Evolutionary conservation across 1,140 invertebrate genomes (phyloP), one percentile per base, ranked within the genome.

Genomic region (Pogonognathellus flavescens): DNA sequence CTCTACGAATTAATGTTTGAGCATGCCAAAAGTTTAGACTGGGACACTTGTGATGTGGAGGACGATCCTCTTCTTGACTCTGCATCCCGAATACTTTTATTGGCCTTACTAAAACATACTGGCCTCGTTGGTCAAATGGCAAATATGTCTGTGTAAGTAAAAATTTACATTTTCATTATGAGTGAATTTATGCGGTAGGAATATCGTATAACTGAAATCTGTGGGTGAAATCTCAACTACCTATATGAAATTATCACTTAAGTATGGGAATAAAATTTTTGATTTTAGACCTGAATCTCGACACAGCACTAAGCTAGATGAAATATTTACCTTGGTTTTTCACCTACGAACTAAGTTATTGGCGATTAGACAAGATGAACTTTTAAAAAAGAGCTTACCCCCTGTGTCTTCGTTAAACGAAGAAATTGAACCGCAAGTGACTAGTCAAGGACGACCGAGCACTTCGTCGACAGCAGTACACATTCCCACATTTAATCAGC

Each of bases 91-190:
- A 91, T 92, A 83, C 90, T 93, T 84, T 88, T 94, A 25, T 91
- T 92, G n/a, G 91, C 91, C 10, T 88, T 93, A 16, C 88, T 94
- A 6, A 93, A 92, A 88, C 92, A 93, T 82, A 92, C 92, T 18
- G 92, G 92, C 13, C 88, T 92, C 8, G 59, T 88, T 0, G n/a
- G 83, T 13, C 60, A 84, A 81, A 82, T 89, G 72, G 18, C 82
- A n/a, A 72, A n/a, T 6, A 88, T 88, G 85, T 85, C 88, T 13
- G 70, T 89, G 87, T 88, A 88, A 87, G 87, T n/a, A n/a, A n/a
- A n/a, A n/a, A n/a, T n/a, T n/a, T n/a, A n/a, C n/a, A n/a, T n/a
- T n/a, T n/a, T n/a, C n/a, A n/a, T n/a, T n/a, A n/a, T n/a, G n/a
- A n/a, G n/a, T n/a, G n/a, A n/a, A n/a, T n/a, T n/a, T n/a, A n/a